phyloP scores from a whole-genome alignment of 2,888 invertebrate genomes.

The Calameuta pallipes region DNA sequence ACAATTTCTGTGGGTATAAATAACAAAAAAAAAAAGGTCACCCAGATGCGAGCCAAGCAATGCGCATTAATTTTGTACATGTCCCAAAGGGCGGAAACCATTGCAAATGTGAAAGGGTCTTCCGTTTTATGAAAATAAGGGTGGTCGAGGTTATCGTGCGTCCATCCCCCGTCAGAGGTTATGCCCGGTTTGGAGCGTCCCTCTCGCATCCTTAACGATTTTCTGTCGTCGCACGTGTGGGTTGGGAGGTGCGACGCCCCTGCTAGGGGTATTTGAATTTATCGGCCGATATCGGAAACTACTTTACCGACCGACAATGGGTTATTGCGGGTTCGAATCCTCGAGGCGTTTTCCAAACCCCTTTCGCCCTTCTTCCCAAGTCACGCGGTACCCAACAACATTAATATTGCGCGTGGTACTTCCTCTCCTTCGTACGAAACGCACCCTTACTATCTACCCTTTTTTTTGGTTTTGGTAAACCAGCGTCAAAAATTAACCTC shows the following conservation, averaged over 20 bases:
- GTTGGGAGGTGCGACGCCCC: slow-evolving; percentile 32
- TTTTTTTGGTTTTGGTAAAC: background rate
- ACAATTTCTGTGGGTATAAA: background rate
- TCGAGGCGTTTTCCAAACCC: background rate
- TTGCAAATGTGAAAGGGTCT: background rate
- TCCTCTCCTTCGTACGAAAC: background rate
- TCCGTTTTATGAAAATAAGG: background rate
- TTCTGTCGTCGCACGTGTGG: slow-evolving; percentile 48
- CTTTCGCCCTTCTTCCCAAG: background rate
- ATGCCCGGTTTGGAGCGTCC: slow-evolving; percentile 18
- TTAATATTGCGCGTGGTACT: slow-evolving; percentile 22
- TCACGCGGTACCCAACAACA: slow-evolving; percentile 9
- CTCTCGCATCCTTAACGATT: slow-evolving; percentile 50
- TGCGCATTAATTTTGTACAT: background rate
- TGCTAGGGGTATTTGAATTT: slow-evolving; percentile 48
- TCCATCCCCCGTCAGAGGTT: slow-evolving; percentile 23
- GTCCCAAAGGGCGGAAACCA: background rate
- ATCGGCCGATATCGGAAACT: slow-evolving; percentile 54
- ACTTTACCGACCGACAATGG: slow-evolving; percentile 49
- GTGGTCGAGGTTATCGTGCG: slow-evolving; percentile 8
- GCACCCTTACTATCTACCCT: background rate
- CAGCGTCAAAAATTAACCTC: background rate
- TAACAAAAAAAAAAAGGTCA: background rate
- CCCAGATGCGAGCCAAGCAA: background rate
- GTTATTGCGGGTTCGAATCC: slow-evolving; percentile 31